Evolutionary conservation across 2,888 invertebrate genomes (phyloP), one percentile per base, ranked within the genome.

Genomic region (Ferdinandea cuprea): DNA sequence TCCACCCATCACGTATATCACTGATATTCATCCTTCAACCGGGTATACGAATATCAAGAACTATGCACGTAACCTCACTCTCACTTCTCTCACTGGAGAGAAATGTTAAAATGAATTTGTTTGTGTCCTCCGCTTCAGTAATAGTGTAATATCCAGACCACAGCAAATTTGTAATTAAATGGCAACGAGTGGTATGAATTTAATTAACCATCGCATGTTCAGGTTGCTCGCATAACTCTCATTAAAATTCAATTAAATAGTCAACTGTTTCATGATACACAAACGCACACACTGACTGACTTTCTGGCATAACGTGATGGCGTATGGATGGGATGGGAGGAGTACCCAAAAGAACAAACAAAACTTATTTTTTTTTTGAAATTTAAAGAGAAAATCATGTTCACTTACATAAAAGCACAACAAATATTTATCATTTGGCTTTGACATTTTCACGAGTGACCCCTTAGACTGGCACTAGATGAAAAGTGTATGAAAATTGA

Each of bases 161-260:
- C 37, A 59, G 8, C 13, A 52, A 11, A 15, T 15, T 25, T 50
- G 59, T 21, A 50, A 37, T 65, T 63, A 63, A 37, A 48, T 46
- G 11, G 15, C 9, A 35, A 25, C 63, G 7, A 28, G 28, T 40
- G 3, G 44, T 42, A 44, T 44, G 17, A 44, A 68, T 54, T 68
- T 32, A 54, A 68, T 68, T 32, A 68, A 8, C 15, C 15, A 9
- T 44, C 32, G 21, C 13, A 54, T 32, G 42, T 19, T 30, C 30
- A 37, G 35, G 46, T 32, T 42, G 1, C 25, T 30, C n/a, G 9
- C 35, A 46, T 46, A 28, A 17, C 15, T 42, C 40, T 54, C 66
- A 54, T 68, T 44, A 68, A 68, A 68, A 32, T 68, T 54, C 44
- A 56, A 54, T 54, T 44, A 25, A 44, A 11, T 30, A 21, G n/a